A percentile compares a stretch with the other conserved stretches of the same genome.
Evolutionary conservation across 2,113 vertebrate genomes (phyloP).

Genomic region (Stegastes partitus): DNA sequence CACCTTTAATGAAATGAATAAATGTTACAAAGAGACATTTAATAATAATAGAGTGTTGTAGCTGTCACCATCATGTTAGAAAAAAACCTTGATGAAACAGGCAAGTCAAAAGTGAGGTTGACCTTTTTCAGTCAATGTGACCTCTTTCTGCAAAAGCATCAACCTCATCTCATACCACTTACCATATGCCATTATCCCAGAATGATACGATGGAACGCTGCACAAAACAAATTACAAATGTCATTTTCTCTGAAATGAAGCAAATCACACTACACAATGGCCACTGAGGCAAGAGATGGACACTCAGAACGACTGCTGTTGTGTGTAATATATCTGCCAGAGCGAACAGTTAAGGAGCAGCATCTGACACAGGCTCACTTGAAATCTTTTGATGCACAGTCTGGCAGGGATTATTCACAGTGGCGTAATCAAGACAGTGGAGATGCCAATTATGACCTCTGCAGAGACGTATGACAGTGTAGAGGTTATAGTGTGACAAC

Average conservation of each 20-base stretch:
- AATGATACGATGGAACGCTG: slow-evolving; percentile 32
- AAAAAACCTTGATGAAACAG: neutral
- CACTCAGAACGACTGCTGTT: slow-evolving; percentile 35
- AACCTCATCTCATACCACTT: slow-evolving; percentile 41
- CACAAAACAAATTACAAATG: slow-evolving; percentile 57
- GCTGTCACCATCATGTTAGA: neutral
- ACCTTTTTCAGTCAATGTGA: slow-evolving; percentile 37
- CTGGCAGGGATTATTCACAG: slow-evolving; percentile 10
- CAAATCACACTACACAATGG: slow-evolving; percentile 40
- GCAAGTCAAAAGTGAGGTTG: slow-evolving; percentile 13
- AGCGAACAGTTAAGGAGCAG: slow-evolving; percentile 9
- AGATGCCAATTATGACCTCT: slow-evolving; percentile 19
- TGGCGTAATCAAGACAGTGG: slow-evolving; percentile 8
- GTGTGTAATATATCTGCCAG: slow-evolving; percentile 42
- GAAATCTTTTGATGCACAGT: slow-evolving; percentile 35
- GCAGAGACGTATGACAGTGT: neutral
- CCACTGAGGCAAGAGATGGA: slow-evolving; percentile 29
- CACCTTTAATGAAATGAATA: neutral
- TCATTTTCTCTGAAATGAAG: slow-evolving; percentile 53
- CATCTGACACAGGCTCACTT: slow-evolving; percentile 7
- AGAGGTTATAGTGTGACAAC: slow-evolving; percentile 1
- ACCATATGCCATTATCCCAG: slow-evolving; percentile 19
- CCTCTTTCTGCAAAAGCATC: slow-evolving; percentile 21
- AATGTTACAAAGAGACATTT: neutral
- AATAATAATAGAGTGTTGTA: slow-evolving; percentile 7